Evolutionary conservation across 92 coral and sea anemone genomes (phyloP).

Genomic region (Phymanthus crucifer): DNA sequence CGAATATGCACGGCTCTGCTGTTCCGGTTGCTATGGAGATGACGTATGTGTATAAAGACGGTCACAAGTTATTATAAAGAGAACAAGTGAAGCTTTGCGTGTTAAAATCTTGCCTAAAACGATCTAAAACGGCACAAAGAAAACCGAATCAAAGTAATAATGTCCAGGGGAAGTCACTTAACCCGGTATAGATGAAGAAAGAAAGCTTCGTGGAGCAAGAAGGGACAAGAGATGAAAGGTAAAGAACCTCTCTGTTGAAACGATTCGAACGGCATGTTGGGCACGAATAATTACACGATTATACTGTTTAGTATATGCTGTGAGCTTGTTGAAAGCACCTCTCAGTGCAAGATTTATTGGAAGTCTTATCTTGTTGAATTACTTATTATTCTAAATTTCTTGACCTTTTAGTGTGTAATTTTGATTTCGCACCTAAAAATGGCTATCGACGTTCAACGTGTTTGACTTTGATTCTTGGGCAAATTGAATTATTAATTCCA

Average conservation of each 20-base stretch:
- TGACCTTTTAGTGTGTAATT: neutral
- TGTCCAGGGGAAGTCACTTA: neutral
- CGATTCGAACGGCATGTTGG: neutral
- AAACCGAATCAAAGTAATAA: neutral
- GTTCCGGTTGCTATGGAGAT: conserved; percentile 19
- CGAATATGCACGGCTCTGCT: conserved; percentile 8
- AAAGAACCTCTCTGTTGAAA: neutral
- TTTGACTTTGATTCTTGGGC: neutral
- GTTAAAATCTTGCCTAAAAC: neutral
- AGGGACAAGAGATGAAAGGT: conserved; percentile 2
- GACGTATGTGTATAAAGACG: conserved; percentile 10
- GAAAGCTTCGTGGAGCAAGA: neutral
- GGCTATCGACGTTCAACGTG: neutral
- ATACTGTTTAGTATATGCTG: neutral
- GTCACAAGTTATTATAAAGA: neutral
- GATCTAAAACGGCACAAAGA: conserved; percentile 12
- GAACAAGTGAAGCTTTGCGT: neutral
- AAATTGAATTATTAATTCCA: neutral
- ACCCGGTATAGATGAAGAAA: neutral
- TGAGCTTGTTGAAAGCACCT: neutral
- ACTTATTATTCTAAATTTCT: neutral
- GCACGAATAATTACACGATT: neutral
- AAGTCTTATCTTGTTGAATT: neutral
- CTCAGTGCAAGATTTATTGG: neutral
- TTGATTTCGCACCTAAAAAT: conserved; percentile 2